These are phyloP conservation scores for Tenthredo mesomela DNA, from an alignment of 2,888 invertebrate genomes.

Conservation along the genomic window DNA sequence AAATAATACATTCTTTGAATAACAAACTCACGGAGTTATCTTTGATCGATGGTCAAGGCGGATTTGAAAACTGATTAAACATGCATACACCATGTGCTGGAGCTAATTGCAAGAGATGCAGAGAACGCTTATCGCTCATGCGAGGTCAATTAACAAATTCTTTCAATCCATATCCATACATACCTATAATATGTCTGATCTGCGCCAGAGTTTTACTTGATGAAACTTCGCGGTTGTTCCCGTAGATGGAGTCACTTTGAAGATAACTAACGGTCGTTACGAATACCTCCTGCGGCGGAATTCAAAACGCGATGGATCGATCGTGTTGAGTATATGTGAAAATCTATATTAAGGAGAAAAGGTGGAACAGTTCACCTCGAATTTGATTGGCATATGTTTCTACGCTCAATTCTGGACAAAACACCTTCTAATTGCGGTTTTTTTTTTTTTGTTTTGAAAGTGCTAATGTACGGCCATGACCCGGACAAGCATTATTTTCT, in stretches of 20 bases:
- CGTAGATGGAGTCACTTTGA: slow-evolving; percentile 30
- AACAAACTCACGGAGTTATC: not conserved
- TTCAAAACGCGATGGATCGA: not conserved
- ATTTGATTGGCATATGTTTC: not conserved
- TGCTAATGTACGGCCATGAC: not conserved
- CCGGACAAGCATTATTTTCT: not conserved
- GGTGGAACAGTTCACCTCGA: not conserved
- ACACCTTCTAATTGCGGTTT: not conserved
- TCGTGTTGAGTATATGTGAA: not conserved
- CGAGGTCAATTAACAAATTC: slow-evolving; percentile 12
- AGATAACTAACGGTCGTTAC: not conserved
- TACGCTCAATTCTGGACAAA: not conserved
- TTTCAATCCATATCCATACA: not conserved
- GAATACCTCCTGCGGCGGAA: not conserved
- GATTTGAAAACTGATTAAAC: not conserved
- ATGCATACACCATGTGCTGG: not conserved
- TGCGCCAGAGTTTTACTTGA: not conserved
- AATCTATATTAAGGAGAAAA: not conserved
- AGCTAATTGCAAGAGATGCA: slow-evolving; percentile 26
- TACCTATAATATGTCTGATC: not conserved
- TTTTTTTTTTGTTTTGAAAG: not conserved
- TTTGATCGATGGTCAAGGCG: slow-evolving; percentile 16
- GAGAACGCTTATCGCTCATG: not conserved
- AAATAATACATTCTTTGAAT: not conserved
- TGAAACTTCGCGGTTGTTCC: not conserved